These are phyloP conservation scores for Elaphurus davidianus DNA, from an alignment of 2,113 vertebrate species.

Conservation along the genomic window DNA sequence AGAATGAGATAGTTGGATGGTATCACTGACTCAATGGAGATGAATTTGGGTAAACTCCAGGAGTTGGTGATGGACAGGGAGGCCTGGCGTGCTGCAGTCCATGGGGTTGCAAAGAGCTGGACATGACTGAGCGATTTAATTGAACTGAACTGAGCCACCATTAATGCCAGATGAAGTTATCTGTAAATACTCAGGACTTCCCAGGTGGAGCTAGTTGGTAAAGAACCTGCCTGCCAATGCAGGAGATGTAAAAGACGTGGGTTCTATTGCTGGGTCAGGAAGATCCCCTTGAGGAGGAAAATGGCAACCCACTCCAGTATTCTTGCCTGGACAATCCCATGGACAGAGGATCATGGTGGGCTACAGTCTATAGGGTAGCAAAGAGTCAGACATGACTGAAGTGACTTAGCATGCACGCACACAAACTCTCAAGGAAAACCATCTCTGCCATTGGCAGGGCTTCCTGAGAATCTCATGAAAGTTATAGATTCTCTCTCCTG, in stretches of 20 bases:
- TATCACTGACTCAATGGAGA: background rate
- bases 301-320: background rate
- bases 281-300: background rate
- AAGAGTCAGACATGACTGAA: background rate
- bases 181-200: background rate
- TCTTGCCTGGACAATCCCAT: background rate
- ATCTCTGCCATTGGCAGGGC: background rate
- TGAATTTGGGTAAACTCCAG: background rate
- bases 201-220: background rate
- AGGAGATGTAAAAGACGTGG: fast-evolving
- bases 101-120: fast-evolving
- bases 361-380: background rate
- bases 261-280: background rate
- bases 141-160: background rate
- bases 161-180: background rate
- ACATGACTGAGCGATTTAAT: fast-evolving
- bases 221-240: background rate
- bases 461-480: slow-evolving; percentile 8
- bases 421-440: background rate
- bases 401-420: background rate
- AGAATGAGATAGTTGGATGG: background rate
- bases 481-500: background rate
- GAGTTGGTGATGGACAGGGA: background rate
- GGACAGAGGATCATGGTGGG: background rate
- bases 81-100: background rate